Percentiles rank a stretch among this genome's conserved stretches.
Conservation (phyloP, 2,888 invertebrate species). For the Ormia ochracea region DNA sequence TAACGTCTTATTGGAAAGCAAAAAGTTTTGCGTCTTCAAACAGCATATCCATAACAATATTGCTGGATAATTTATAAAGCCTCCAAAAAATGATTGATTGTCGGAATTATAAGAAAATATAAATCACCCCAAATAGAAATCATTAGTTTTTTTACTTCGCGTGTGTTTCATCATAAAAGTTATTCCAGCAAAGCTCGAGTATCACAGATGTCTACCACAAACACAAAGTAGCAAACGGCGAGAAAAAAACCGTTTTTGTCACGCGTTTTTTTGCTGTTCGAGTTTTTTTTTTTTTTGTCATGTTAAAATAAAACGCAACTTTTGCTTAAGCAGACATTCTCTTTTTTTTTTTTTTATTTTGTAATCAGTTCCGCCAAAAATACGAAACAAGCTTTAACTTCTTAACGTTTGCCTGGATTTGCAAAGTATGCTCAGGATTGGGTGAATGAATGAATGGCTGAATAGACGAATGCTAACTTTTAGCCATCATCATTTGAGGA, state of each 20-base stretch:
- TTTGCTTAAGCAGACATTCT: slow-evolving; percentile 32
- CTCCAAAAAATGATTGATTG: slow-evolving; percentile 55
- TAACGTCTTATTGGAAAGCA: neutral
- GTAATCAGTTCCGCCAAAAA: slow-evolving; percentile 60
- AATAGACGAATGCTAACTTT: slow-evolving; percentile 16
- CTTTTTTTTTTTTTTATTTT: too few relatives aligned
- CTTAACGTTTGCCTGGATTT: slow-evolving; percentile 45
- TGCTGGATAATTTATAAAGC: neutral
- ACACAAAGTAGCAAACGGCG: neutral
- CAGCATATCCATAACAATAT: neutral
- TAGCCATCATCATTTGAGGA: slow-evolving; percentile 21
- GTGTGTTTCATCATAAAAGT: neutral
- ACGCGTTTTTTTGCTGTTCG: slow-evolving; percentile 34
- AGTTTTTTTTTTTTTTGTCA: neutral
- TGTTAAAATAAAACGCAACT: slow-evolving; percentile 25
- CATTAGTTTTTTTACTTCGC: slow-evolving; percentile 6
- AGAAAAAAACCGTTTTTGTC: slow-evolving; percentile 45
- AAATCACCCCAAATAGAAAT: slow-evolving; percentile 49
- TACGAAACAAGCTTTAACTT: slow-evolving; percentile 43
- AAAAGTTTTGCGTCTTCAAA: neutral
- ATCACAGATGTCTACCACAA: slow-evolving; percentile 53
- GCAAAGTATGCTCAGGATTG: slow-evolving; percentile 15
- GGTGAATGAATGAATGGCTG: slow-evolving; percentile 6
- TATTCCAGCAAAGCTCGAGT: neutral
- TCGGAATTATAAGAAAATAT: slow-evolving; percentile 33